Percentiles rank a stretch among this genome's conserved stretches.
These are phyloP conservation scores for Polypterus bichir DNA, from an alignment of 2,113 vertebrate species.

Conservation along the genomic window DNA sequence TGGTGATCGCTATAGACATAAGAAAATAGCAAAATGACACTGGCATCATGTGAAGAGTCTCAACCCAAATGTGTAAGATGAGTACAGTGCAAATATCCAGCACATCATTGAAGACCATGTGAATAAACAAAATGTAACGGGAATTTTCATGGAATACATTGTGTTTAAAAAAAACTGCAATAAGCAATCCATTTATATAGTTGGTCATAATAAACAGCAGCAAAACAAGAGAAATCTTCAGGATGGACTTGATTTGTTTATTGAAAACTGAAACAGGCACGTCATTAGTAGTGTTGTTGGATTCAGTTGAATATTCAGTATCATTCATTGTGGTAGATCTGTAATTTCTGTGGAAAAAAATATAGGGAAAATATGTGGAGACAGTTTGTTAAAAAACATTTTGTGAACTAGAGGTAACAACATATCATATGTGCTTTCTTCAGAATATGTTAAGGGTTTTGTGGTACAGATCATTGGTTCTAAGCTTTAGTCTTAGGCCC, in stretches of 20 bases:
- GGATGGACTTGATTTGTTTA: too few relatives aligned
- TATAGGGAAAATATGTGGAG: too few relatives aligned
- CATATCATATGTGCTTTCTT: too few relatives aligned
- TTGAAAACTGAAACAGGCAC: too few relatives aligned
- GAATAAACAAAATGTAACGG: slow-evolving; percentile 35
- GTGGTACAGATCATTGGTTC: too few relatives aligned
- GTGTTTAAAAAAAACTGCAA: slow-evolving; percentile 40
- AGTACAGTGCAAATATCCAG: slow-evolving; percentile 15
- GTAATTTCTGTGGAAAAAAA: slow-evolving; percentile 17
- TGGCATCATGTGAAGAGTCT: slow-evolving; percentile 13
- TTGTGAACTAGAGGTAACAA: too few relatives aligned
- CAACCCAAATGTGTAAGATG: slow-evolving; percentile 5
- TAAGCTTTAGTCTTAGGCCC: too few relatives aligned
- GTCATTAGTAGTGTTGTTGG: too few relatives aligned
- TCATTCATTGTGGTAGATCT: too few relatives aligned
- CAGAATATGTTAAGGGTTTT: too few relatives aligned
- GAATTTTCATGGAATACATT: slow-evolving; percentile 29
- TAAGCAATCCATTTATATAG: slow-evolving; percentile 39
- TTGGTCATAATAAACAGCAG: slow-evolving; percentile 36
- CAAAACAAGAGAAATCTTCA: slow-evolving; percentile 22
- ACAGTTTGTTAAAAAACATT: too few relatives aligned
- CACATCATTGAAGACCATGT: slow-evolving; percentile 26
- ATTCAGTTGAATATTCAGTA: too few relatives aligned
- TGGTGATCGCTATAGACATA: slow-evolving; percentile 17
- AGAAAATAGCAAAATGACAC: slow-evolving; percentile 32